Evolutionary conservation across 1,140 invertebrate genomes (phyloP).

Genomic region (Ostrea edulis): DNA sequence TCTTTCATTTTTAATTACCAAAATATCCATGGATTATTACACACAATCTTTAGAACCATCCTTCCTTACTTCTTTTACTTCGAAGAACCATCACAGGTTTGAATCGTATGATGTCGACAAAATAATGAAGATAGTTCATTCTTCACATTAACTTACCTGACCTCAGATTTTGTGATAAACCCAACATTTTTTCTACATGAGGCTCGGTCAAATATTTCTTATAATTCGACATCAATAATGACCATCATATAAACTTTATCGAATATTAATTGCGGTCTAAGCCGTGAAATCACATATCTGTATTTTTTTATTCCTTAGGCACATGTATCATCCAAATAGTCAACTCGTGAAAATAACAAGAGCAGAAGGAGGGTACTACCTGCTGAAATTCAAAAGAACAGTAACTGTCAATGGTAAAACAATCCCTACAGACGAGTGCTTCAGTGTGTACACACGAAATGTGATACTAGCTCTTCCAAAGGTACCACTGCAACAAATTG

Average conservation of each 20-base stretch:
- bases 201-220: too few species aligned
- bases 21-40: neutral
- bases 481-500: neutral
- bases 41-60: neutral
- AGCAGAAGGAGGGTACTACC: neutral
- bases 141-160: too few species aligned
- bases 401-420: constrained; percentile 36
- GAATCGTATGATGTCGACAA: neutral
- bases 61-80: neutral
- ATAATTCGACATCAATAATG: too few species aligned
- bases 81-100: too few species aligned
- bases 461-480: constrained; percentile 43
- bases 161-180: too few species aligned
- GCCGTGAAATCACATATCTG: neutral
- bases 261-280: too few species aligned
- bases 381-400: constrained; percentile 34
- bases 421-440: neutral
- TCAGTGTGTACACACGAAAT: neutral
- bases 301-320: neutral
- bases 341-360: neutral
- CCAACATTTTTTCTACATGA: too few species aligned
- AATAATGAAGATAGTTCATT: neutral
- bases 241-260: too few species aligned
- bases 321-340: neutral
- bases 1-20: neutral